Conservation (phyloP, 2,113 vertebrate genomes). For the Andinoacara biseriatus region DNA sequence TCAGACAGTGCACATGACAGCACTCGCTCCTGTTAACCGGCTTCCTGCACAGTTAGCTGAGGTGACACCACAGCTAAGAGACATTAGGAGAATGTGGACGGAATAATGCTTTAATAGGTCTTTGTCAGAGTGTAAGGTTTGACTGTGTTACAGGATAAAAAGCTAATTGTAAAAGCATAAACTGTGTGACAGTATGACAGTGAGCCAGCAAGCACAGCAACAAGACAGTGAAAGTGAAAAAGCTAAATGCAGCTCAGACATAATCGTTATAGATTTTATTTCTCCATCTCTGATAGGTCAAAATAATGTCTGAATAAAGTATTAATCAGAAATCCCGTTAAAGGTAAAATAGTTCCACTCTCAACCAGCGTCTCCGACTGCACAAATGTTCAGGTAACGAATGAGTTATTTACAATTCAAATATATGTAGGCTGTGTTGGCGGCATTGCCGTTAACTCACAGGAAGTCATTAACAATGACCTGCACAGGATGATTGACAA, state of each 20-base stretch:
- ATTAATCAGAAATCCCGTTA: background rate
- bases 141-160: background rate
- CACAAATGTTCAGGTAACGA: background rate
- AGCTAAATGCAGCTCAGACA: background rate
- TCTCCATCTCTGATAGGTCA: background rate
- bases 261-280: background rate
- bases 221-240: background rate
- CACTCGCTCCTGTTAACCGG: background rate
- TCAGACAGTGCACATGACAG: background rate
- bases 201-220: background rate
- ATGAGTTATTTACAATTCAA: background rate
- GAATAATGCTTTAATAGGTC: background rate
- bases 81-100: background rate
- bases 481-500: conserved; percentile 26
- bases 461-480: background rate
- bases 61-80: background rate
- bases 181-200: background rate
- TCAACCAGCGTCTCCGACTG: background rate
- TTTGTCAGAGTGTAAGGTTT: background rate
- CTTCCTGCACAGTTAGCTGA: conserved; percentile 1
- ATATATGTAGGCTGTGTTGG: background rate
- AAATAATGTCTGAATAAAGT: background rate
- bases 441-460: background rate
- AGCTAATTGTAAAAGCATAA: background rate
- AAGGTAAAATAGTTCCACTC: background rate